A percentile compares a stretch with the other conserved stretches of the same genome.
Conservation (phyloP, 92 coral and sea anemone species). For the Bergia sp. region DNA sequence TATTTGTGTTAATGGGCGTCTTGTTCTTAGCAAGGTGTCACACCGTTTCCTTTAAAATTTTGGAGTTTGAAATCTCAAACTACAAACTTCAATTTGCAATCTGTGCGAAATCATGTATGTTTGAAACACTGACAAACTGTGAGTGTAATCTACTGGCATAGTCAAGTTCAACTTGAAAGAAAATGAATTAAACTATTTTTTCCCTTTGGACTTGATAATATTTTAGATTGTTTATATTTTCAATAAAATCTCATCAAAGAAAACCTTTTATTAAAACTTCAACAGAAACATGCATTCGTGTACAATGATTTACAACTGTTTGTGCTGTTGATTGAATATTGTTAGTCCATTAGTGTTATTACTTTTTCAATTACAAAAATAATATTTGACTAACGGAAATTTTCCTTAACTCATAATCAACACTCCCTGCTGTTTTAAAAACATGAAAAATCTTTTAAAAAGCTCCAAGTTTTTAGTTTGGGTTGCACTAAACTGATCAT, state of each 20-base stretch:
- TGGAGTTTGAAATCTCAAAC: background rate
- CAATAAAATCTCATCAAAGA: conserved; percentile 12
- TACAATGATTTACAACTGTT: background rate
- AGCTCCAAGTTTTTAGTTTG: too few species aligned
- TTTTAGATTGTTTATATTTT: background rate
- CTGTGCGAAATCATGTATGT: too few species aligned
- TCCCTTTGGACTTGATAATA: background rate
- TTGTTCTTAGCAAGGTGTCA: too few species aligned
- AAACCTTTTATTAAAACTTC: conserved; percentile 3
- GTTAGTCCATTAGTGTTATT: background rate
- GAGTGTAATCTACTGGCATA: too few species aligned
- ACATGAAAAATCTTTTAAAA: background rate
- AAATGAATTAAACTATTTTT: background rate
- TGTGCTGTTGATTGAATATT: conserved; percentile 7
- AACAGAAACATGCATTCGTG: background rate
- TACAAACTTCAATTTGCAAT: background rate
- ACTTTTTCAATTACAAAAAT: background rate
- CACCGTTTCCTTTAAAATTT: too few species aligned
- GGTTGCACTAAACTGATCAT: too few species aligned
- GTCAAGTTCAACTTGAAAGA: background rate
- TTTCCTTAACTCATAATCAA: background rate
- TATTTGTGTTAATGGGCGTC: too few species aligned
- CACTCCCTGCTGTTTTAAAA: background rate
- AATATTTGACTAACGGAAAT: conserved; percentile 8
- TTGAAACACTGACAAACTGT: too few species aligned